Evolutionary conservation across 2,888 invertebrate genomes (phyloP).

Genomic region (Xestia sexstrigata): DNA sequence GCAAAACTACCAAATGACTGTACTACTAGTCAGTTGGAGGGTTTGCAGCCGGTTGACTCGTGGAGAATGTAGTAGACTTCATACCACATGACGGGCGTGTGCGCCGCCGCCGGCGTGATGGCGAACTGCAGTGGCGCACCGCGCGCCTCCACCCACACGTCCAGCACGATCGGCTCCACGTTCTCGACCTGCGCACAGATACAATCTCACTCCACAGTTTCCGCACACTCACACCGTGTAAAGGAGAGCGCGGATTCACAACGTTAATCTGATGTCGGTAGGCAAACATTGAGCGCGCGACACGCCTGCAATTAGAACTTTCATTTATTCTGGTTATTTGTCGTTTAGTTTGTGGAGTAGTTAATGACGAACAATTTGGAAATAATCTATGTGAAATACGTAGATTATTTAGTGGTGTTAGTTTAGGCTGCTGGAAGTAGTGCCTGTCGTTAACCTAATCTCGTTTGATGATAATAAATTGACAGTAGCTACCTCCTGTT

Average conservation of each 20-base stretch:
- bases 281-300: neutral
- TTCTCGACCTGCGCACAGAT: constrained; percentile 65
- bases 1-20: too few relatives aligned
- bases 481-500: neutral
- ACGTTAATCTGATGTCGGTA: neutral
- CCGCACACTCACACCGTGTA: neutral
- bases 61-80: neutral
- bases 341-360: neutral
- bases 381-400: neutral
- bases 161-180: constrained; percentile 79
- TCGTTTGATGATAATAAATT: neutral
- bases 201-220: neutral
- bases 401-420: neutral
- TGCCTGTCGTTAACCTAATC: neutral
- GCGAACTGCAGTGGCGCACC: constrained; percentile 78
- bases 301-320: neutral
- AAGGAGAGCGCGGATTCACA: neutral
- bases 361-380: neutral
- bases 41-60: neutral
- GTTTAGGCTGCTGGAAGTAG: neutral
- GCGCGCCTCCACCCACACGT: constrained; percentile 81
- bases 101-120: constrained; percentile 42
- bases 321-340: neutral
- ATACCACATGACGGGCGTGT: constrained; percentile 70
- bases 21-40: too few relatives aligned